Evolutionary conservation across 2,113 vertebrate species (phyloP).

Genomic region (Sphaerodactylus townsendi): DNA sequence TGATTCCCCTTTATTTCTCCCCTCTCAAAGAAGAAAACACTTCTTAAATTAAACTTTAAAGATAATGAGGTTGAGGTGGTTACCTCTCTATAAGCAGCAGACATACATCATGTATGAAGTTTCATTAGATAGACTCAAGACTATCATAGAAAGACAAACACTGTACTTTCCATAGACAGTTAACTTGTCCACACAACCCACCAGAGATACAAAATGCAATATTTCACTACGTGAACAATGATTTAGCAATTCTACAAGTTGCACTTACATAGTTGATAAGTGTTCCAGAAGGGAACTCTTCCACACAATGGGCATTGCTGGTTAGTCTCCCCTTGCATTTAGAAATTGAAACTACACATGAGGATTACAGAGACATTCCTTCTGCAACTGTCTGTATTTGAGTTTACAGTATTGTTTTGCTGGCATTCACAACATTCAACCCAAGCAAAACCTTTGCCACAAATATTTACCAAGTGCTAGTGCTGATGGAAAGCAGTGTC

Average conservation of each 20-base stretch:
- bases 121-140: not conserved
- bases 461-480: not conserved
- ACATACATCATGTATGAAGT: rapidly evolving
- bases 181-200: not conserved
- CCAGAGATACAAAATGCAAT: rapidly evolving
- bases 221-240: not conserved
- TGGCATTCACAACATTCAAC: not conserved
- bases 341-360: not conserved
- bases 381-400: not conserved
- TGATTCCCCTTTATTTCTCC: rapidly evolving
- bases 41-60: not conserved
- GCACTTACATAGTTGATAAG: slow-evolving; percentile 18
- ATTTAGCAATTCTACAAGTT: slow-evolving; percentile 11
- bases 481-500: too few species aligned
- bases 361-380: not conserved
- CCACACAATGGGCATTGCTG: slow-evolving; percentile 31
- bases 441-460: not conserved
- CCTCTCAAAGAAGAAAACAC: rapidly evolving
- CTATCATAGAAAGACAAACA: not conserved
- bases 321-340: not conserved
- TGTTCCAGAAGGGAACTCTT: slow-evolving; percentile 29
- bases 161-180: not conserved
- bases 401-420: not conserved
- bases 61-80: not conserved
- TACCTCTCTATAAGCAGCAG: not conserved